Conservation (phyloP, 2,797 vertebrate species). For the Luscinia luscinia region DNA sequence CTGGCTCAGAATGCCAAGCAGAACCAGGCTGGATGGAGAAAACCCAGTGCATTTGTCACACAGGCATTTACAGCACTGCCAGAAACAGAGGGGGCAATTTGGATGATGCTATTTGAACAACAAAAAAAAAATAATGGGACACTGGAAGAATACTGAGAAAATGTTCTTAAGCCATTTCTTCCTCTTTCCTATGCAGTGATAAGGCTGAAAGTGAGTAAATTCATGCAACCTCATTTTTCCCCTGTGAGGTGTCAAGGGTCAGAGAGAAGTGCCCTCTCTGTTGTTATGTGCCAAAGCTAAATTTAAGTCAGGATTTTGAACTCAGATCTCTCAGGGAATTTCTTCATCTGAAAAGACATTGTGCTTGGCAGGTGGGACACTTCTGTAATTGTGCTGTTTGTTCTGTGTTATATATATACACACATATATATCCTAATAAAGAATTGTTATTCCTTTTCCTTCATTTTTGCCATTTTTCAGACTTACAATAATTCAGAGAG, state of each 20-base stretch:
- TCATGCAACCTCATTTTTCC: not conserved
- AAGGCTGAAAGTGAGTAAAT: not conserved
- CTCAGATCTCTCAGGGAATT: not conserved
- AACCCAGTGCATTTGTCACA: not conserved
- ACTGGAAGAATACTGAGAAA: not conserved
- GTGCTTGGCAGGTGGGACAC: not conserved
- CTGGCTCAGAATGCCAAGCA: not conserved
- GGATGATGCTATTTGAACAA: not conserved
- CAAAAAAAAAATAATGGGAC: no score
- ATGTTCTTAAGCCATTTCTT: not conserved
- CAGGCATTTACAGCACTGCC: not conserved
- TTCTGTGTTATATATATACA: not conserved
- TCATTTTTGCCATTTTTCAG: not conserved
- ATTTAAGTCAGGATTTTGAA: not conserved
- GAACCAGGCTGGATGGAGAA: not conserved
- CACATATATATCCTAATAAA: not conserved
- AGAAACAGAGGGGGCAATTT: not conserved
- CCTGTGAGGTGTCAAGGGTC: not conserved
- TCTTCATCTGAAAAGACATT: not conserved
- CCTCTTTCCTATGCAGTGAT: not conserved
- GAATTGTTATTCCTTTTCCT: accelerated
- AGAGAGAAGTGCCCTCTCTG: not conserved
- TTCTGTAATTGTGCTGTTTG: not conserved
- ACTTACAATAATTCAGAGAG: not conserved
- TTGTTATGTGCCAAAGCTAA: not conserved